Base-by-base conservation (phyloP, 2,888 invertebrate genomes). In the Zaprionus bogoriensis region DNA sequence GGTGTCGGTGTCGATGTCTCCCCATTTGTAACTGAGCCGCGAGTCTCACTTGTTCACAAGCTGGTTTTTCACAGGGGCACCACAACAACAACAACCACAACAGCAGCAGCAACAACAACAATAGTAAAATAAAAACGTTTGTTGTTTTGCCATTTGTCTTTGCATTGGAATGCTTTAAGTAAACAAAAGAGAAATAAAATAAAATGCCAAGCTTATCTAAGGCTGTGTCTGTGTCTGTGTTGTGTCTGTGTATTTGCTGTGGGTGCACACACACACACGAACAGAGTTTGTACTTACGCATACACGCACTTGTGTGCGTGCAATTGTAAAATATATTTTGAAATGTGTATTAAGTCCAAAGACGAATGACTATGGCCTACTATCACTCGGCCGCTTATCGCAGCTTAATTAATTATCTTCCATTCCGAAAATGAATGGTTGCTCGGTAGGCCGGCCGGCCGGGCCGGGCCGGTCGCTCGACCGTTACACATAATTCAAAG, bases 341-440 rank as follows among this genome's bases (percentile, higher is more conserved):
- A 67, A 67, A 52, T 47, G n/a, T n/a, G n/a, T n/a, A 39, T 64
- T 61, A 73, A 69, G 62, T 52, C 63, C 61, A 36, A 47, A 65
- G 60, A 60, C 72, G 55, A 71, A 75, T 65, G 71, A 65, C 27
- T 59, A 39, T 52, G 19, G 36, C 5, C 44, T 61, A 30, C 52
- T 71, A 76, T 72, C 73, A 60, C 64, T 46, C 19, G 10, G 41
- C 55, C 52, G 61, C 61, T 84, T 80, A 80, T 87, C 84, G 52
- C 53, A 60, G 42, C 71, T 64, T 77, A 64, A 87, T 84, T 86
- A 83, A 82, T 86, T 79, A 83, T 79, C 70, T 80, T 57, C 47
- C n/a, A n/a, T 36, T 17, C 52, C n/a, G n/a, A n/a, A 62, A 73
- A 50, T 51, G 50, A 61, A 51, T 45, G 51, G 19, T 45, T 48